Conservation (phyloP, 2,888 invertebrate species). For the Artemia sinica region DNA sequence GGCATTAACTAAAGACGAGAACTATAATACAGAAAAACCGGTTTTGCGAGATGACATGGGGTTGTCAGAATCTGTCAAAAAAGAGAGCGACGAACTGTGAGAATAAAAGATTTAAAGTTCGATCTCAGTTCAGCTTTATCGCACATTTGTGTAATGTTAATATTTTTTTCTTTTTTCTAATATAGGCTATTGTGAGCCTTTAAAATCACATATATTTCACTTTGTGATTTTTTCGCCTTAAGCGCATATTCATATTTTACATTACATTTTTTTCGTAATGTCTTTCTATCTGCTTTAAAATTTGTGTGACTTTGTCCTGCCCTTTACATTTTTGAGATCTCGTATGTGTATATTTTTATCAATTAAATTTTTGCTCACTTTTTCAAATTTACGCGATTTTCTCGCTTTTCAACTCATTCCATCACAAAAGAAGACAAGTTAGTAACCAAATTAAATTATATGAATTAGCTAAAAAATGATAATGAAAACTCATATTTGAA, state of each 20-base stretch:
- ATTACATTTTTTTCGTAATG: constrained; percentile 2
- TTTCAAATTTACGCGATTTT: constrained; percentile 8
- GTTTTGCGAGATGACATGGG: not conserved
- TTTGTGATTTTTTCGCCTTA: constrained; percentile 14
- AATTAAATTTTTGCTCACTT: constrained; percentile 12
- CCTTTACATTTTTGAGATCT: constrained; percentile 11
- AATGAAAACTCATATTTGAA: too few species aligned
- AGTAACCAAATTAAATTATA: not conserved
- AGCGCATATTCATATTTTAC: constrained; percentile 7
- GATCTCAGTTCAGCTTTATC: constrained; percentile 10
- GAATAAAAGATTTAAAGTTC: not conserved
- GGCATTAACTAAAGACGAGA: constrained; percentile 4
- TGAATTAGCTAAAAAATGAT: not conserved
- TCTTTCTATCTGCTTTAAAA: not conserved
- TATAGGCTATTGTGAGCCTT: constrained; percentile 12
- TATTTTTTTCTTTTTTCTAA: not conserved
- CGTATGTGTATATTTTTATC: not conserved
- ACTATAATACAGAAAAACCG: not conserved
- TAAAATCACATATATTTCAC: constrained; percentile 7
- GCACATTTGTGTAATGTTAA: not conserved
- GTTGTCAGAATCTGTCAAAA: not conserved
- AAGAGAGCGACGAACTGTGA: not conserved
- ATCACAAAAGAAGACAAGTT: not conserved
- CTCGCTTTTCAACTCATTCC: not conserved
- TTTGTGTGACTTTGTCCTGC: not conserved